Percentiles rank a stretch among this genome's conserved stretches.
These are phyloP conservation scores for Acrocephalus scirpaceus DNA, from an alignment of 2,797 vertebrate species.

Conservation along the genomic window DNA sequence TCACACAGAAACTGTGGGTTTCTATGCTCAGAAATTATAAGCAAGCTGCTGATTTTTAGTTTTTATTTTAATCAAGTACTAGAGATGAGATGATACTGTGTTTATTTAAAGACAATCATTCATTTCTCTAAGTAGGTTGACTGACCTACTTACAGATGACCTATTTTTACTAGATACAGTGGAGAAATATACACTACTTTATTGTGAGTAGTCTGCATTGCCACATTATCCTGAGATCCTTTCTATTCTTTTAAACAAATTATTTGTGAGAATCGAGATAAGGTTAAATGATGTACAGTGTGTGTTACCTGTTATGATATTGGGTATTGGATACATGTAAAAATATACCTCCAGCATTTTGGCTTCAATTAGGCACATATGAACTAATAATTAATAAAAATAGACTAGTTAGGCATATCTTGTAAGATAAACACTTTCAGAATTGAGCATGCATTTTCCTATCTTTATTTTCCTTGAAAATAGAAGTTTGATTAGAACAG, in stretches of 20 bases:
- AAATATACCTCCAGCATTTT: not conserved
- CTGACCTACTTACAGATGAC: constrained; percentile 83
- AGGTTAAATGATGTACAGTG: not conserved
- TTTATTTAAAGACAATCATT: constrained; percentile 23
- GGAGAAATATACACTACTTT: constrained; percentile 10
- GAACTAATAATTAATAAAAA: not conserved
- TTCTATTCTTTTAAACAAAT: constrained; percentile 20
- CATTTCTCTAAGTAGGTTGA: constrained; percentile 51
- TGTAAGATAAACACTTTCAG: not conserved
- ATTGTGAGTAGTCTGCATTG: not conserved
- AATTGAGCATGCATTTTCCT: not conserved
- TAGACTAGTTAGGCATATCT: no score
- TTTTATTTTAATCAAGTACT: not conserved
- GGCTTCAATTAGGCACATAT: not conserved
- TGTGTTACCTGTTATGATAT: not conserved
- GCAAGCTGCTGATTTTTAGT: not conserved
- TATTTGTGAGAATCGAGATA: not conserved
- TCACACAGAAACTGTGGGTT: not conserved
- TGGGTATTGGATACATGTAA: not conserved
- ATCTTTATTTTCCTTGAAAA: not conserved
- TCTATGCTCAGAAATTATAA: not conserved
- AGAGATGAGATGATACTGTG: not conserved
- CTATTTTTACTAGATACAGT: constrained; percentile 76
- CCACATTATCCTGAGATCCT: not conserved
- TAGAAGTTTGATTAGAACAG: not conserved